Conservation (phyloP, 2,888 invertebrate species). For the Palloptera scutellata region DNA sequence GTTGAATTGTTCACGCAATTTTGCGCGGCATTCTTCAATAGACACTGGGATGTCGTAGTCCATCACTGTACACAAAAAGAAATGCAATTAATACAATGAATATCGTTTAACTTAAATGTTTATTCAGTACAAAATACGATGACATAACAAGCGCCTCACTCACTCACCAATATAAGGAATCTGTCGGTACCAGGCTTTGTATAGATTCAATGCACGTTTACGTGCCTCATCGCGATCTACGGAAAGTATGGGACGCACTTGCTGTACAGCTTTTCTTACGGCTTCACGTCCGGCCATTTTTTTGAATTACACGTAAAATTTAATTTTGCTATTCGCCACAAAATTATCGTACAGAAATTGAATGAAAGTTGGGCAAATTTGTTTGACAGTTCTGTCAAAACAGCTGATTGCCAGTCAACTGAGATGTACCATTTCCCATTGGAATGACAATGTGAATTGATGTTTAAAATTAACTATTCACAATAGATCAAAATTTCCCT, state of each 20-base stretch:
- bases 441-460: conserved; percentile 8
- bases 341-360: conserved; percentile 6
- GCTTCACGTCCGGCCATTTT: conserved; percentile 64
- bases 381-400: conserved; percentile 12
- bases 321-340: conserved; percentile 17
- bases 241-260: conserved; percentile 88
- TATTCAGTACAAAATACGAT: conserved; percentile 37
- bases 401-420: conserved; percentile 33
- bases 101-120: neutral
- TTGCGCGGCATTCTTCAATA: conserved; percentile 73
- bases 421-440: neutral
- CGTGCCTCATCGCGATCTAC: conserved; percentile 79
- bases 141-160: conserved; percentile 45
- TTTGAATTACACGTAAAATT: conserved; percentile 27
- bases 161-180: conserved; percentile 85
- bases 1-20: conserved; percentile 80
- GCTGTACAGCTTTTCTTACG: conserved; percentile 67
- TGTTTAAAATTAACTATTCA: too few relatives aligned
- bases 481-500: too few relatives aligned
- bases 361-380: conserved; percentile 21
- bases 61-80: conserved; percentile 70
- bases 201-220: conserved; percentile 83
- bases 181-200: conserved; percentile 94
- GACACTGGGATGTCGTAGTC: conserved; percentile 85
- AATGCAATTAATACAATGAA: neutral